These are phyloP conservation scores for Diachasmimorpha longicaudata DNA, from an alignment of 1,140 invertebrate species.

Conservation along the genomic window DNA sequence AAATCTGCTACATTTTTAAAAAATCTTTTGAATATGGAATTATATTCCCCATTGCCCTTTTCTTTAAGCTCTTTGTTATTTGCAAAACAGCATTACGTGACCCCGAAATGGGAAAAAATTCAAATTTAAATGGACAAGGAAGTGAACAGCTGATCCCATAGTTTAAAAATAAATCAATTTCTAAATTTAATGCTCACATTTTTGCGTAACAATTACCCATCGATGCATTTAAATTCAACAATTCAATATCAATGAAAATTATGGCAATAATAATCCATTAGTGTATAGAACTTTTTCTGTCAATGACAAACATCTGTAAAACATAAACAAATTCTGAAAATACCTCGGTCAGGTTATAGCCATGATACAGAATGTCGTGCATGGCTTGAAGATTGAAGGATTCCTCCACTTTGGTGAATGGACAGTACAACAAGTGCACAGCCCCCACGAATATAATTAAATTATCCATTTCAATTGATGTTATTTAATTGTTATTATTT, in stretches of 20 bases:
- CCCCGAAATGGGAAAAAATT: background rate
- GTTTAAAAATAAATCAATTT: slow-evolving; percentile 48
- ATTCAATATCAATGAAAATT: too few relatives aligned
- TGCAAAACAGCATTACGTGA: background rate
- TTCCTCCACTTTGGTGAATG: slow-evolving; percentile 99
- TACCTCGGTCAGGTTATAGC: slow-evolving; percentile 84
- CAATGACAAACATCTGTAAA: background rate
- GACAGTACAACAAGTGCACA: slow-evolving; percentile 85
- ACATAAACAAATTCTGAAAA: slow-evolving; percentile 21
- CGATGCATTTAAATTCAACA: background rate
- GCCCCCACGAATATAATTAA: slow-evolving; percentile 69
- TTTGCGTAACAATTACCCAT: slow-evolving; percentile 38
- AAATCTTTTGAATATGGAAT: background rate
- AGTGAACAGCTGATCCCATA: slow-evolving; percentile 41
- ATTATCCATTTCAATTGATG: slow-evolving; percentile 54
- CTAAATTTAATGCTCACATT: slow-evolving; percentile 44
- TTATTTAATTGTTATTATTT: too few relatives aligned
- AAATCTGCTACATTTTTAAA: too few relatives aligned
- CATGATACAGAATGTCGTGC: slow-evolving; percentile 94
- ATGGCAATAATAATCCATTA: too few relatives aligned
- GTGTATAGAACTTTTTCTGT: background rate
- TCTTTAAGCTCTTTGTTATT: background rate
- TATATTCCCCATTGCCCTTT: background rate
- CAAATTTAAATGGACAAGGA: background rate
- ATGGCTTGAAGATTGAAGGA: slow-evolving; percentile 98